These are phyloP conservation scores for Corynorhinus townsendii DNA, from an alignment of 2,113 vertebrate genomes.

Conservation along the genomic window DNA sequence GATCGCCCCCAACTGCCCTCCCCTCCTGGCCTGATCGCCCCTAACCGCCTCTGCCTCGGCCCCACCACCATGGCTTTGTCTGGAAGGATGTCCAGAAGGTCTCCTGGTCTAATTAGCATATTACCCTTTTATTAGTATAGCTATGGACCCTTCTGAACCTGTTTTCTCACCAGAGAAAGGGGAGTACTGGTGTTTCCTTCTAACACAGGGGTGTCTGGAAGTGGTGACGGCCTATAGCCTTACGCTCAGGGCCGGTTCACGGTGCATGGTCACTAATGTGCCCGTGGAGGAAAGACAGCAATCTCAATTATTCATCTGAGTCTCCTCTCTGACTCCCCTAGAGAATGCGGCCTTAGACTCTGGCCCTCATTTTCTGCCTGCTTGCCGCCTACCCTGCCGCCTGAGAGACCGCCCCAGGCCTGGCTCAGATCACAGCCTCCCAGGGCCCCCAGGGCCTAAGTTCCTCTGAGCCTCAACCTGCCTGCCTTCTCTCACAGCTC, in stretches of 20 bases:
- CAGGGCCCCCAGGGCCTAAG: no score
- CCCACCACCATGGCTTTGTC: no score
- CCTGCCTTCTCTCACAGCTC: not conserved
- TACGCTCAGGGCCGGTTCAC: accelerated
- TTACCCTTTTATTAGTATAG: no score
- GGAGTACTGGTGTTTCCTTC: not conserved
- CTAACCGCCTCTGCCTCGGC: no score
- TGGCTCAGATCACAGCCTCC: not conserved
- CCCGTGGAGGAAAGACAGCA: not conserved
- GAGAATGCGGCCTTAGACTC: accelerated
- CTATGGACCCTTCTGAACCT: not conserved
- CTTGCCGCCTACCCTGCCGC: not conserved
- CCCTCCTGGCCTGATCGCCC: no score
- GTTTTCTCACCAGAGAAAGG: not conserved
- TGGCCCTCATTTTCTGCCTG: not conserved
- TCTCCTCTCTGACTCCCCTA: not conserved
- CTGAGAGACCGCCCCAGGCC: not conserved
- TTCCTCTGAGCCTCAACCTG: not conserved
- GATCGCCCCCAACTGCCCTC: no score
- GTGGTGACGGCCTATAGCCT: not conserved
- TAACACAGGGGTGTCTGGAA: no score
- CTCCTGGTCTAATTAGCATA: no score
- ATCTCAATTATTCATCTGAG: accelerated
- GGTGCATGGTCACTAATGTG: no score
- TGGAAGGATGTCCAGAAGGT: no score